phyloP scores from a whole-genome alignment of 2,888 invertebrate species.

The Dolomedes plantarius region DNA sequence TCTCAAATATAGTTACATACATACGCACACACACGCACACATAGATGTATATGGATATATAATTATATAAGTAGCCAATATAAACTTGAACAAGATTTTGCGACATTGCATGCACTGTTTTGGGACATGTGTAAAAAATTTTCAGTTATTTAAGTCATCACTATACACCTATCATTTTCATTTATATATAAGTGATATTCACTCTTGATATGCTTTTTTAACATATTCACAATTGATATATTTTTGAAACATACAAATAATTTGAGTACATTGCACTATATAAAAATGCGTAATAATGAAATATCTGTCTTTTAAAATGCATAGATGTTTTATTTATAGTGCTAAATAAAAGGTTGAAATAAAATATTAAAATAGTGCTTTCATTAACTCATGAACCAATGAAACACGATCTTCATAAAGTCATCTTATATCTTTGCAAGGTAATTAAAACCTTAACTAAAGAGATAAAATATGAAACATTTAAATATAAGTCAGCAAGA shows the following conservation, averaged over 20 bases:
- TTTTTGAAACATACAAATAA: background rate
- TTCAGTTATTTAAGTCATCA: conserved; percentile 29
- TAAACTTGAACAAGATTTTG: conserved; percentile 21
- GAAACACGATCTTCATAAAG: too few relatives aligned
- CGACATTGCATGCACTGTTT: conserved; percentile 20
- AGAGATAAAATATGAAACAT: too few relatives aligned
- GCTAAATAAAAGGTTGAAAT: too few relatives aligned
- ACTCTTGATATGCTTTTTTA: background rate
- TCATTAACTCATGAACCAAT: too few relatives aligned
- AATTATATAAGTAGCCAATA: conserved; percentile 35
- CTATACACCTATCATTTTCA: conserved; percentile 35
- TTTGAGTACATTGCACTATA: too few relatives aligned
- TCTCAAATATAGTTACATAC: conserved; percentile 27
- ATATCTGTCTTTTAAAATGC: too few relatives aligned
- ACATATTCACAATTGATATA: background rate
- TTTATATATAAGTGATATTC: conserved; percentile 20
- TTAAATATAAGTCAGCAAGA: too few relatives aligned
- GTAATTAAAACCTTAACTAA: too few relatives aligned
- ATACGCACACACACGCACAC: conserved; percentile 29
- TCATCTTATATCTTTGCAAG: too few relatives aligned
- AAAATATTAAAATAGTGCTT: too few relatives aligned
- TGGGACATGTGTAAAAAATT: conserved; percentile 26
- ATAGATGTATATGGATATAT: conserved; percentile 22
- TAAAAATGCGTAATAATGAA: too few relatives aligned
- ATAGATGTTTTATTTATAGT: too few relatives aligned